phyloP scores from a whole-genome alignment of 2,888 invertebrate species.

The Rhagonycha lutea region DNA sequence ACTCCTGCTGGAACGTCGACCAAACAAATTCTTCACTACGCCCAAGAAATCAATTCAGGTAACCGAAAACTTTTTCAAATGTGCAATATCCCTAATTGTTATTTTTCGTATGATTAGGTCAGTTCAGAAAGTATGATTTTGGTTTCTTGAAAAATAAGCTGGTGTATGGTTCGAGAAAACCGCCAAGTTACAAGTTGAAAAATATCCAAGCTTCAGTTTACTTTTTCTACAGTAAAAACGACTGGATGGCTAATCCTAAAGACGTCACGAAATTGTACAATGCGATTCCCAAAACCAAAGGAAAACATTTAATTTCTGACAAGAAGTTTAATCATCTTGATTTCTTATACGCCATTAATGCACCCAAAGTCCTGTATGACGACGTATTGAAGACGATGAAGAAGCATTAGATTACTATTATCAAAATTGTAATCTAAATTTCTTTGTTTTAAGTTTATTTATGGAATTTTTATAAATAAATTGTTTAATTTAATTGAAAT shows the following conservation, averaged over 20 bases:
- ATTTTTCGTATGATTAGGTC: constrained; percentile 22
- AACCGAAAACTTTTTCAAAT: constrained; percentile 3
- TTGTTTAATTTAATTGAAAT: too few species aligned
- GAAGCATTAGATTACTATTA: constrained; percentile 5
- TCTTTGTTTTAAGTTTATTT: too few species aligned
- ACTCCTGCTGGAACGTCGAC: constrained; percentile 56
- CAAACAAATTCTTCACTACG: constrained; percentile 72
- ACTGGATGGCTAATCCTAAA: constrained; percentile 54
- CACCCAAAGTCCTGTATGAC: constrained; percentile 37
- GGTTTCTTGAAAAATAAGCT: constrained; percentile 47
- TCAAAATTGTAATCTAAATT: too few species aligned
- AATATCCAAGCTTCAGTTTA: constrained; percentile 51
- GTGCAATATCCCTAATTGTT: constrained; percentile 5
- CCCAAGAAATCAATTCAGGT: constrained; percentile 61
- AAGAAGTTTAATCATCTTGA: constrained; percentile 62
- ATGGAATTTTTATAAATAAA: too few species aligned
- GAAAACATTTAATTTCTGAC: constrained; percentile 57
- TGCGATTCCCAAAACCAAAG: constrained; percentile 54
- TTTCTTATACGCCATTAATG: constrained; percentile 61
- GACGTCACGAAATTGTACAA: constrained; percentile 55
- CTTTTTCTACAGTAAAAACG: constrained; percentile 55
- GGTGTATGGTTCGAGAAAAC: constrained; percentile 41
- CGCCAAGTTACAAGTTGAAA: constrained; percentile 52
- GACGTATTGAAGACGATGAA: constrained; percentile 30
- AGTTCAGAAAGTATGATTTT: constrained; percentile 64